phyloP scores from a whole-genome alignment of 2,113 vertebrate genomes.

The Entosphenus tridentatus region DNA sequence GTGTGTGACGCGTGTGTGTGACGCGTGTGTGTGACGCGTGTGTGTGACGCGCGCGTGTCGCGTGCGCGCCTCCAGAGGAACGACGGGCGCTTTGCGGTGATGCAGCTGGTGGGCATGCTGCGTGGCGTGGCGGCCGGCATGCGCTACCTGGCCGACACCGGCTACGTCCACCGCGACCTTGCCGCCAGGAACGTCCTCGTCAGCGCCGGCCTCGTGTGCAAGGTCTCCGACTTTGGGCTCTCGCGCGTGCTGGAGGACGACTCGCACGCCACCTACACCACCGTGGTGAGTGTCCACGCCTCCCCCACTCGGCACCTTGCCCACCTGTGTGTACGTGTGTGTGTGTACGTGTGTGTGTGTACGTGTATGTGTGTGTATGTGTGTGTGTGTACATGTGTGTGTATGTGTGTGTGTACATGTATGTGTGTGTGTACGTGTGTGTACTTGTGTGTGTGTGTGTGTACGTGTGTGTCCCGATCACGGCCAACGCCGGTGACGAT shows the following conservation, averaged over 20 bases:
- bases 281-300: not conserved
- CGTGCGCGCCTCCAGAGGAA: not conserved
- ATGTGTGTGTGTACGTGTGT: not conserved
- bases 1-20: not conserved
- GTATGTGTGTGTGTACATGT: not conserved
- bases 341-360: not conserved
- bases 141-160: slow-evolving; percentile 1
- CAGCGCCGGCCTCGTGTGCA: slow-evolving; percentile 3
- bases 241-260: not conserved
- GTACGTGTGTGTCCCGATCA: no score
- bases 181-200: slow-evolving; percentile 4
- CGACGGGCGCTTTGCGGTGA: not conserved
- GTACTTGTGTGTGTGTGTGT: not conserved
- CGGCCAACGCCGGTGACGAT: no score
- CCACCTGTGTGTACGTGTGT: not conserved
- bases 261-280: not conserved
- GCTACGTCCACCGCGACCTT: not conserved
- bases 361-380: not conserved
- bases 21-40: not conserved
- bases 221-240: slow-evolving; percentile 1
- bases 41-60: not conserved
- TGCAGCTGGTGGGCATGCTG: slow-evolving; percentile 1
- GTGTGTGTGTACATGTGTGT: not conserved
- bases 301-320: not conserved
- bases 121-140: not conserved